These are phyloP conservation scores for Timema cristinae DNA, from an alignment of 2,888 invertebrate species.

Conservation along the genomic window DNA sequence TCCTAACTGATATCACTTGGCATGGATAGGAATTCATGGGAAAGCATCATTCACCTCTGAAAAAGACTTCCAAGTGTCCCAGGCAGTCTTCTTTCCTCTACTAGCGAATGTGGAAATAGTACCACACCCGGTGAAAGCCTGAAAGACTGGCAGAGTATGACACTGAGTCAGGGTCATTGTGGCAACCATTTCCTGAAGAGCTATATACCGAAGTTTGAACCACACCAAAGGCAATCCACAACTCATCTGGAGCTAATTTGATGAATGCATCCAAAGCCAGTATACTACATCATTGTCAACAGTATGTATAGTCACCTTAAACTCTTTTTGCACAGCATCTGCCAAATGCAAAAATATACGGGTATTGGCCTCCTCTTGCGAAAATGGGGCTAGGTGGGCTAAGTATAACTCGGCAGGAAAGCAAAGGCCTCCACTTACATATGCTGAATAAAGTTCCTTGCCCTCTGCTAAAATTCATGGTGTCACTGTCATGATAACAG, in stretches of 20 bases:
- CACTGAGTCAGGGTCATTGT: background rate
- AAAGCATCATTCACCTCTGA: conserved; percentile 2
- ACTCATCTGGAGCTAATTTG: background rate
- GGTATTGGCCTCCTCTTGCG: too few species aligned
- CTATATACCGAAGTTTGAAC: background rate
- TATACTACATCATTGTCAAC: conserved; percentile 5
- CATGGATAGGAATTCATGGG: background rate
- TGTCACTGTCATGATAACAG: background rate
- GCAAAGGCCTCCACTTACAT: too few species aligned
- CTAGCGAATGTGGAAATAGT: conserved; percentile 13
- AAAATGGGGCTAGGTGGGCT: too few species aligned
- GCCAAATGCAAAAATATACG: too few species aligned
- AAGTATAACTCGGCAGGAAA: too few species aligned
- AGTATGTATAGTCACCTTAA: background rate
- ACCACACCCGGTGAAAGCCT: conserved; percentile 14
- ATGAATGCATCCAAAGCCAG: background rate
- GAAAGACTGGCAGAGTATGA: too few species aligned
- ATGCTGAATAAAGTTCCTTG: too few species aligned
- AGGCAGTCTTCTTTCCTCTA: conserved; percentile 1
- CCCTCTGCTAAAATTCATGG: too few species aligned
- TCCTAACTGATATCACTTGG: background rate
- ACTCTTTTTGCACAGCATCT: too few species aligned
- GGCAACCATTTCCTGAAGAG: background rate
- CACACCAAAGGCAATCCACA: conserved; percentile 18
- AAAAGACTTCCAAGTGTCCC: background rate